These are phyloP conservation scores for Riptortus pedestris DNA, from an alignment of 1,140 invertebrate species.

Conservation along the genomic window DNA sequence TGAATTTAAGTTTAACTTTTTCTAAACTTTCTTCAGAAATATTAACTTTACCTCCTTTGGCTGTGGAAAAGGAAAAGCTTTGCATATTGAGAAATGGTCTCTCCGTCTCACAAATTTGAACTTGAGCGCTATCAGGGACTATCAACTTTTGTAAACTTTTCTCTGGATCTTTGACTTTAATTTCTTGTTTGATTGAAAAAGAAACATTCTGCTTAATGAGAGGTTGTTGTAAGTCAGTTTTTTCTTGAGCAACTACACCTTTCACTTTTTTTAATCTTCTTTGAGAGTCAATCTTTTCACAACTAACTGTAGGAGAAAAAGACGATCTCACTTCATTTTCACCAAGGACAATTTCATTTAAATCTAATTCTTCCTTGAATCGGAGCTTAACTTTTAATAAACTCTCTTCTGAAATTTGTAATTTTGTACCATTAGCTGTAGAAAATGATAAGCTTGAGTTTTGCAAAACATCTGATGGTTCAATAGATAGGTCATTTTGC, in stretches of 20 bases:
- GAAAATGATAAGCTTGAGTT: not conserved
- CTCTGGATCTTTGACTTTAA: no score
- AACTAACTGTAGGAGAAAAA: not conserved
- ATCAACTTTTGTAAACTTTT: not conserved
- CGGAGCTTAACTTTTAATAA: not conserved
- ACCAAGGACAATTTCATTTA: no score
- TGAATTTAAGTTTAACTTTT: not conserved
- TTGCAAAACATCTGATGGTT: no score
- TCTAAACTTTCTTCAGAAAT: not conserved
- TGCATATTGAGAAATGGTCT: no score
- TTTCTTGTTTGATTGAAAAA: no score
- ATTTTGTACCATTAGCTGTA: not conserved
- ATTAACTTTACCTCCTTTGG: not conserved
- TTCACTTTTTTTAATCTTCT: not conserved
- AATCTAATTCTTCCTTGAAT: no score
- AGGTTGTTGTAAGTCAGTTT: no score
- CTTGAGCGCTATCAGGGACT: no score
- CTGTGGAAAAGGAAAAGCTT: not conserved
- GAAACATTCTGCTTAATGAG: no score
- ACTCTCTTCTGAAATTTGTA: not conserved
- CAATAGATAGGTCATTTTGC: no score
- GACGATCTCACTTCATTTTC: not conserved
- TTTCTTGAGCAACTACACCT: no score
- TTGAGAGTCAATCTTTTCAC: not conserved
- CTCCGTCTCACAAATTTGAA: no score